Percentiles rank a stretch among this genome's conserved stretches.
Conservation (phyloP, 2,113 vertebrate genomes). For the Electrona antarctica region DNA sequence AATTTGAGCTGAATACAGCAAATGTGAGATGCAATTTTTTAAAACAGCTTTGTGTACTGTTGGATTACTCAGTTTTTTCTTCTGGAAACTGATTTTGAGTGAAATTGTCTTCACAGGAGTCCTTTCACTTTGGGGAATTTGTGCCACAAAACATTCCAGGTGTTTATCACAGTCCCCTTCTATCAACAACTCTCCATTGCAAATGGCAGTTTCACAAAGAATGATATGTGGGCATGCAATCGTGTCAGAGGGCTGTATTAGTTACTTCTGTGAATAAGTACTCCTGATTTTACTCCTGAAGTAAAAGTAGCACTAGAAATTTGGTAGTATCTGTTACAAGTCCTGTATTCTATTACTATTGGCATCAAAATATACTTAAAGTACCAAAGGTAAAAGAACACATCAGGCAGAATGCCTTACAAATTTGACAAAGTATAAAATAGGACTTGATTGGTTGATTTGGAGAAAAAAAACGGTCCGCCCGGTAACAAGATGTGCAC, state of each 20-base stretch:
- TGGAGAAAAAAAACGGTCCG: too few relatives aligned
- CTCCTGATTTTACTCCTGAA: too few relatives aligned
- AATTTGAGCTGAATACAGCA: slow-evolving; percentile 44
- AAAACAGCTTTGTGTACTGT: background rate
- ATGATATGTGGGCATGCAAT: slow-evolving; percentile 1
- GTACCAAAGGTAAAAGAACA: background rate
- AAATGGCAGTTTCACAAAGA: slow-evolving; percentile 32
- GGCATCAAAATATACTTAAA: too few relatives aligned
- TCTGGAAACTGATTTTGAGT: background rate
- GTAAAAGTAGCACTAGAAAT: too few relatives aligned
- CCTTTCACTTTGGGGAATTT: slow-evolving; percentile 14
- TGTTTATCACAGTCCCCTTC: background rate
- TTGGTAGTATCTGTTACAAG: too few relatives aligned
- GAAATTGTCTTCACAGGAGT: background rate
- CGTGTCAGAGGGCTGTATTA: slow-evolving; percentile 46
- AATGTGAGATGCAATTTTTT: slow-evolving; percentile 21
- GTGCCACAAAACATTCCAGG: slow-evolving; percentile 19
- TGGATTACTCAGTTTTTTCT: background rate
- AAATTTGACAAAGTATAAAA: too few relatives aligned
- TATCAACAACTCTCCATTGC: slow-evolving; percentile 31
- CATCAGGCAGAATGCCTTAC: background rate
- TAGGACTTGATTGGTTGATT: too few relatives aligned
- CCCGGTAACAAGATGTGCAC: too few relatives aligned
- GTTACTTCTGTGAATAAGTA: background rate
- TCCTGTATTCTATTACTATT: too few relatives aligned